Percentiles rank a stretch among this genome's conserved stretches.
Conservation (phyloP, 2,113 vertebrate genomes). For the Scolopax mira region DNA sequence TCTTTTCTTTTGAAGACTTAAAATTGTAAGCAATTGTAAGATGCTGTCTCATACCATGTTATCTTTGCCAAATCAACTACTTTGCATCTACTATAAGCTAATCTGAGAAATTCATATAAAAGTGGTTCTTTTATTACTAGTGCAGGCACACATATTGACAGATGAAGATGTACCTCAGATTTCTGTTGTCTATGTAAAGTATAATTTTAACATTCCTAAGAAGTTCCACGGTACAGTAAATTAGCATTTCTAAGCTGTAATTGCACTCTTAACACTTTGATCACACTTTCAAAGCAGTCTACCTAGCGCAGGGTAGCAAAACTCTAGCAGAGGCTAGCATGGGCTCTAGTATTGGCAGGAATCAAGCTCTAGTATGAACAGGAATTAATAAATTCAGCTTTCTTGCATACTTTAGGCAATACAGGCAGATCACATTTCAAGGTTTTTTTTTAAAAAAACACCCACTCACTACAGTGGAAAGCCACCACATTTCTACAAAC, state of each 20-base stretch:
- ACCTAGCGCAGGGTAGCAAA: neutral
- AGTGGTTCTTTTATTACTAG: neutral
- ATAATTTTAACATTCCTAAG: neutral
- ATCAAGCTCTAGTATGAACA: neutral
- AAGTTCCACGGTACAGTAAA: neutral
- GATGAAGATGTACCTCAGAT: neutral
- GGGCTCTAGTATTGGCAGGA: neutral
- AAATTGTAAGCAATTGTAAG: neutral
- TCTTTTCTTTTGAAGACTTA: neutral
- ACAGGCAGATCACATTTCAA: neutral
- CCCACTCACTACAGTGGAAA: neutral
- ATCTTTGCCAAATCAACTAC: neutral
- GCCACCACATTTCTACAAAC: neutral
- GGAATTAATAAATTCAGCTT: neutral
- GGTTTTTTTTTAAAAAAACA: neutral
- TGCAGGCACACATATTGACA: neutral
- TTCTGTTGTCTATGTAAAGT: neutral
- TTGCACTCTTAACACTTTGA: neutral
- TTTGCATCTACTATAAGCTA: neutral
- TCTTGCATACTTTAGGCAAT: neutral
- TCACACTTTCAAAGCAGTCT: neutral
- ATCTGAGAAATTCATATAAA: neutral
- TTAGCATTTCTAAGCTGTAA: neutral
- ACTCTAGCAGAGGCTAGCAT: neutral
- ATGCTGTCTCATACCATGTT: neutral